Conservation (phyloP, 2,888 invertebrate genomes). For the Eilema caniola region DNA sequence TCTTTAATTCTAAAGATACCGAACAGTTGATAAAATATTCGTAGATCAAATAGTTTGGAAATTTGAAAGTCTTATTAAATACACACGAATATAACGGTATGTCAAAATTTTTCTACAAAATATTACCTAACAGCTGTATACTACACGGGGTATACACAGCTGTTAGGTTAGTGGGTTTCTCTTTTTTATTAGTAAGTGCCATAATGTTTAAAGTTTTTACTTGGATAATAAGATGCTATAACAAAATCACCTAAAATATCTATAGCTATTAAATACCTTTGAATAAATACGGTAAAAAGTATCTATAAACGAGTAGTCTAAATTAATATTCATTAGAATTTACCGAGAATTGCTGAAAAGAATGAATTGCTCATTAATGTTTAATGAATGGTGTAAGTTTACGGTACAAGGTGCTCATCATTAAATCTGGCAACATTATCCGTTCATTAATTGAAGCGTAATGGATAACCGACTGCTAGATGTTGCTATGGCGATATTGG, state of each 20-base stretch:
- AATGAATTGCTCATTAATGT: not conserved
- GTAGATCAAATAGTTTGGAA: no score
- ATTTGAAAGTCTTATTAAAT: no score
- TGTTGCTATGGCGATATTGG: not conserved
- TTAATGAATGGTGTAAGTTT: slow-evolving; percentile 6
- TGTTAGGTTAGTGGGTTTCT: no score
- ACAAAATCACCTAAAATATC: not conserved
- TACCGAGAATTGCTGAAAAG: not conserved
- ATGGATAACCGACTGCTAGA: not conserved
- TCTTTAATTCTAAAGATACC: no score
- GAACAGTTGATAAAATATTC: no score
- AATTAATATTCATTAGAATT: not conserved
- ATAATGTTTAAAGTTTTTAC: no score
- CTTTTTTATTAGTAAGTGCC: no score
- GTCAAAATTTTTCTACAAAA: no score
- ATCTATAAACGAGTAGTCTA: no score
- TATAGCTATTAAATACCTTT: not conserved
- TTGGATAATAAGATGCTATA: not conserved
- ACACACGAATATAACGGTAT: no score
- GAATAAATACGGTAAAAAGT: not conserved
- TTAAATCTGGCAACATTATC: not conserved
- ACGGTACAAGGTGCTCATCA: not conserved
- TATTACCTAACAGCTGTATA: no score
- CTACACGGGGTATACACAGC: no score
- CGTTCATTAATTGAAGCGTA: not conserved